These are phyloP conservation scores for Bryconaethiops microstoma DNA, from an alignment of 2,797 vertebrate genomes.

Conservation along the genomic window DNA sequence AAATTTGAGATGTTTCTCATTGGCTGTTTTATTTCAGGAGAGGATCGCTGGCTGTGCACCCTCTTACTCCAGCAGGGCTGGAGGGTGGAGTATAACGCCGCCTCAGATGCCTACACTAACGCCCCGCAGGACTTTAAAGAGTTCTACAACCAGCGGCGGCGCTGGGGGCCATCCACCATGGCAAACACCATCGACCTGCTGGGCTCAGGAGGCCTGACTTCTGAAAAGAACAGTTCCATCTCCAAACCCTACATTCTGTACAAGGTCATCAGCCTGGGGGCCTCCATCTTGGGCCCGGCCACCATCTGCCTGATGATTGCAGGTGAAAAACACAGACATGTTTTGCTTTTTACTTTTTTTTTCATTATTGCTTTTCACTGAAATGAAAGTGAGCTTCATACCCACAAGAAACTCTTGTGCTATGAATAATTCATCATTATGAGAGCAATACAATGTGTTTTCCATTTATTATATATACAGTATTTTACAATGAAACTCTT, in stretches of 20 bases:
- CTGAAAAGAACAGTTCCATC: slow-evolving; percentile 71
- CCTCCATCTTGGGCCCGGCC: slow-evolving; percentile 71
- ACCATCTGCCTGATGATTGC: slow-evolving; percentile 74
- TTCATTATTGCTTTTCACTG: too few relatives aligned
- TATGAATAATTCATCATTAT: too few relatives aligned
- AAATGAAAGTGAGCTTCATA: too few relatives aligned
- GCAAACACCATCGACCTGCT: slow-evolving; percentile 74
- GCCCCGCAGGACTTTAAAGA: slow-evolving; percentile 79
- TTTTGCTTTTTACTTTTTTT: not conserved
- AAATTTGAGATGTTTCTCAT: not conserved
- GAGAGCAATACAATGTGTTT: too few relatives aligned
- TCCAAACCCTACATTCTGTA: slow-evolving; percentile 76
- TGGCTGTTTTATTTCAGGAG: slow-evolving; percentile 63
- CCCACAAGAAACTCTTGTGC: too few relatives aligned
- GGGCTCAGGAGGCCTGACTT: slow-evolving; percentile 55
- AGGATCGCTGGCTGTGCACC: slow-evolving; percentile 82
- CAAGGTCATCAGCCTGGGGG: slow-evolving; percentile 67
- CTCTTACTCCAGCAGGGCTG: slow-evolving; percentile 79
- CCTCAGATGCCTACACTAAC: slow-evolving; percentile 79
- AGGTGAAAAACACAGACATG: slow-evolving; percentile 60
- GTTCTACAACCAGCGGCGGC: slow-evolving; percentile 78
- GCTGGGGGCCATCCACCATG: slow-evolving; percentile 79
- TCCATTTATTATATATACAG: too few relatives aligned
- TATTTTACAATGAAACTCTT: too few relatives aligned
- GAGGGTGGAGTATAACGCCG: slow-evolving; percentile 80